phyloP scores from a whole-genome alignment of 2,888 invertebrate genomes.

The Ephialtes manifestator region DNA sequence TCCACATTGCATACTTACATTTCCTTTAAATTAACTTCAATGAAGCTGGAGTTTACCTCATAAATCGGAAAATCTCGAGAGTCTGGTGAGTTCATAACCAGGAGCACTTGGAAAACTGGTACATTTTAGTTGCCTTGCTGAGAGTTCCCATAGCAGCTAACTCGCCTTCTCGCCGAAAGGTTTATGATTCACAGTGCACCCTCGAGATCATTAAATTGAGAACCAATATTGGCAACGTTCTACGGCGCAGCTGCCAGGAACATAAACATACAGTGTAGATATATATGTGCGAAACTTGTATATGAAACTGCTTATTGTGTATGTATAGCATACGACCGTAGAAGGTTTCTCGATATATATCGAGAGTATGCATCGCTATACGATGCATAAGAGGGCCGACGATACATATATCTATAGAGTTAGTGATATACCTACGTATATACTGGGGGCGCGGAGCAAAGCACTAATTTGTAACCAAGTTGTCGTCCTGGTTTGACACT shows the following conservation, averaged over 20 bases:
- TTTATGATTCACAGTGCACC: constrained; percentile 70
- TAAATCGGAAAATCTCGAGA: constrained; percentile 24
- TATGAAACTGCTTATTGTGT: constrained; percentile 38
- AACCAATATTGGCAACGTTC: constrained; percentile 85
- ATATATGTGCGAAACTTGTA: constrained; percentile 27
- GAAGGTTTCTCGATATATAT: constrained; percentile 72
- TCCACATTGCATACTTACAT: not conserved
- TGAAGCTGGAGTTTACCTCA: not conserved
- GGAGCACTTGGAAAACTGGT: constrained; percentile 3
- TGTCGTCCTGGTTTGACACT: constrained; percentile 85
- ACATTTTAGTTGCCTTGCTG: constrained; percentile 54
- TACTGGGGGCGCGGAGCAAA: constrained; percentile 77
- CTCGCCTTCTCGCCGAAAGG: constrained; percentile 61
- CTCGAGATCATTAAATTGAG: constrained; percentile 84
- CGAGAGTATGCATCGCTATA: constrained; percentile 50
- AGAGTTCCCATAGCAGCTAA: constrained; percentile 51
- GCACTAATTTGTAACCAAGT: constrained; percentile 85
- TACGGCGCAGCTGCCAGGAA: constrained; percentile 83
- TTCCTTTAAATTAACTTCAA: constrained; percentile 5
- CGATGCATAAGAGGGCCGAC: constrained; percentile 47
- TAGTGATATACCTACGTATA: constrained; percentile 23
- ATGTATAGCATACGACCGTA: constrained; percentile 65
- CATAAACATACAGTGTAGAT: constrained; percentile 82
- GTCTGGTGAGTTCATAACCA: constrained; percentile 3
- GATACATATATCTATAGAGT: constrained; percentile 14